Evolutionary conservation across 2,113 vertebrate species (phyloP).

Genomic region (Coregonus clupeaformis): DNA sequence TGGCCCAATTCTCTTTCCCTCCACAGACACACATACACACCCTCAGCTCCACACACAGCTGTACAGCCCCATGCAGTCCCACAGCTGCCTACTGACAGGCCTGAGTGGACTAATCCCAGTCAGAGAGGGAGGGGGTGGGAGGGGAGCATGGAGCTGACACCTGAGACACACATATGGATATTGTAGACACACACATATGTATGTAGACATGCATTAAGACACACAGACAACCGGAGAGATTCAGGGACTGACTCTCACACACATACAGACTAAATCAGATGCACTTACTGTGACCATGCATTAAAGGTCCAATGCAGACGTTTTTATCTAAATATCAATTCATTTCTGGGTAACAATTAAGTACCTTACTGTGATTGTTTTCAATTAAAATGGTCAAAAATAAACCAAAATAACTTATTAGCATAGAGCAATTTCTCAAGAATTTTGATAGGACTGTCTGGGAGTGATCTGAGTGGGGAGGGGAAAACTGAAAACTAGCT

Average conservation of each 20-base stretch:
- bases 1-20: constrained; percentile 4
- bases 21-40: constrained; percentile 11
- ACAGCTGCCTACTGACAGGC: not conserved
- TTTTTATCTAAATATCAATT: too few relatives aligned
- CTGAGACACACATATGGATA: not conserved
- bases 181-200: not conserved
- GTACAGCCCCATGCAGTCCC: constrained; percentile 9
- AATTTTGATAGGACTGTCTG: too few relatives aligned
- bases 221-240: not conserved
- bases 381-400: too few relatives aligned
- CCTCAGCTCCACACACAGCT: constrained; percentile 11
- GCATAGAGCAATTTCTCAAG: too few relatives aligned
- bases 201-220: not conserved
- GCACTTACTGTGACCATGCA: too few relatives aligned
- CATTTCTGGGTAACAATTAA: too few relatives aligned
- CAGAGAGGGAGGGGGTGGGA: not conserved
- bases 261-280: not conserved
- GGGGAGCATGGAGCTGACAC: constrained; percentile 4
- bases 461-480: too few relatives aligned
- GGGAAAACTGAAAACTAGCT: too few relatives aligned
- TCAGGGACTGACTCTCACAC: too few relatives aligned
- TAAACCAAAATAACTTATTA: too few relatives aligned
- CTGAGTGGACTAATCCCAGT: constrained; percentile 27
- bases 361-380: too few relatives aligned
- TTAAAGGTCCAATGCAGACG: too few relatives aligned